Evolutionary conservation across 2,113 vertebrate species (phyloP).

Genomic region (Brachypteracias leptosomus): DNA sequence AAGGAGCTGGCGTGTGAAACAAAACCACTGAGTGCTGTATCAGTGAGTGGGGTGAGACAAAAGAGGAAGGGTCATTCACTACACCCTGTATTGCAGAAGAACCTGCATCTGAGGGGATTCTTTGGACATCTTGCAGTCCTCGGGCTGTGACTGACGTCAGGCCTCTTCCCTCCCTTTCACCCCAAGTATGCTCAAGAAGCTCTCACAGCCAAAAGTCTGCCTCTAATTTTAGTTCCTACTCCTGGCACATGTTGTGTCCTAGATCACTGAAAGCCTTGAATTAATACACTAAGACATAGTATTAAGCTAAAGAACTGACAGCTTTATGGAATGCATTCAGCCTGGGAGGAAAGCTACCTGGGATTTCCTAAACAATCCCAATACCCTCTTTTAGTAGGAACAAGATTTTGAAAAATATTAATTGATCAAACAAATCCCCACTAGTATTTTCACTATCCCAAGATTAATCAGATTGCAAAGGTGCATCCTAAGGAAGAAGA

Average conservation of each 20-base stretch:
- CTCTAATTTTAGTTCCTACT: slow-evolving; percentile 72
- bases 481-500: not conserved
- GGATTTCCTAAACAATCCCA: not conserved
- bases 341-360: slow-evolving; percentile 43
- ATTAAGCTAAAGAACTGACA: slow-evolving; percentile 67
- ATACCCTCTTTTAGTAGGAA: not conserved
- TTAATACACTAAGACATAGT: slow-evolving; percentile 66
- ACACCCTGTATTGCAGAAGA: not conserved
- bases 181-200: slow-evolving; percentile 53
- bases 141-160: not conserved
- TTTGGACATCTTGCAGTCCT: not conserved
- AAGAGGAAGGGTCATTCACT: not conserved
- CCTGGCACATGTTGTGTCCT: slow-evolving; percentile 65
- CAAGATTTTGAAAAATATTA: not conserved
- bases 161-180: slow-evolving; percentile 13
- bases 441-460: not conserved
- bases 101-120: not conserved
- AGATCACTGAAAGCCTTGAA: slow-evolving; percentile 64
- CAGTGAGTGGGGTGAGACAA: not conserved
- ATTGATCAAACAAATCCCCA: accelerated
- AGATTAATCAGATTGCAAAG: not conserved
- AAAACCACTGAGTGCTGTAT: not conserved
- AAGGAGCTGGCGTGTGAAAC: not conserved
- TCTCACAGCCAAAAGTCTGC: slow-evolving; percentile 64
- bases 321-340: slow-evolving; percentile 40